These are phyloP conservation scores for Chrysolina oricalcia DNA, from an alignment of 2,888 invertebrate genomes.

Conservation along the genomic window DNA sequence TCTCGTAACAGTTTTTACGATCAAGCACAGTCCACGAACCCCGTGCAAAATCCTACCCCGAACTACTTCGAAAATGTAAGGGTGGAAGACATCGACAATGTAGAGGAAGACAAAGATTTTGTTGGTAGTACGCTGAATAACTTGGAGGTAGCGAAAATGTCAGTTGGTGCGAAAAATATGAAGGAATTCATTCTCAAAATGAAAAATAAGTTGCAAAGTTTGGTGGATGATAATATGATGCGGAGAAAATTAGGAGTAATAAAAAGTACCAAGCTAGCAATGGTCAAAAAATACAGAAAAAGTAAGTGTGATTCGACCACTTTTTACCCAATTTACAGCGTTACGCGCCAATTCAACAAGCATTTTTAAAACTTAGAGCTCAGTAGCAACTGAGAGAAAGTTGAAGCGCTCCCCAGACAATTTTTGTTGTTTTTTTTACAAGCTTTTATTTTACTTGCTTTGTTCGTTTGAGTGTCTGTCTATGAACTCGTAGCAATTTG, in stretches of 20 bases:
- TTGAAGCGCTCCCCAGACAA: no score
- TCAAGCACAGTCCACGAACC: neutral
- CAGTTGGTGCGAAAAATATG: slow-evolving; percentile 53
- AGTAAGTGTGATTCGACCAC: neutral
- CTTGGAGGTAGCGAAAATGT: slow-evolving; percentile 50
- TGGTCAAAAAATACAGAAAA: neutral
- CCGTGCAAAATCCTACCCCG: neutral
- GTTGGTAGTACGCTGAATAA: slow-evolving; percentile 42
- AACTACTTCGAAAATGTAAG: slow-evolving; percentile 29
- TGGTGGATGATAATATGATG: slow-evolving; percentile 40
- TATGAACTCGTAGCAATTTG: no score
- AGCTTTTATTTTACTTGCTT: no score
- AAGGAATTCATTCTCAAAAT: slow-evolving; percentile 57
- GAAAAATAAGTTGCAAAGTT: slow-evolving; percentile 54
- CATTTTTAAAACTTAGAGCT: no score
- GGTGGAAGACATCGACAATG: slow-evolving; percentile 40
- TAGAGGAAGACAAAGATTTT: slow-evolving; percentile 24
- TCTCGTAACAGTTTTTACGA: slow-evolving; percentile 3
- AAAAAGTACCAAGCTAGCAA: slow-evolving; percentile 15
- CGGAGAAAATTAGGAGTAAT: slow-evolving; percentile 37
- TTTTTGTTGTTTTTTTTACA: no score
- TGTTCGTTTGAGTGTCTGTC: no score
- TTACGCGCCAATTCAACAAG: no score
- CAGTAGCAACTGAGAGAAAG: no score
- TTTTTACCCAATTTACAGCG: neutral